Base-by-base conservation (phyloP, 2,888 invertebrate genomes). In the Diarsia mendica region DNA sequence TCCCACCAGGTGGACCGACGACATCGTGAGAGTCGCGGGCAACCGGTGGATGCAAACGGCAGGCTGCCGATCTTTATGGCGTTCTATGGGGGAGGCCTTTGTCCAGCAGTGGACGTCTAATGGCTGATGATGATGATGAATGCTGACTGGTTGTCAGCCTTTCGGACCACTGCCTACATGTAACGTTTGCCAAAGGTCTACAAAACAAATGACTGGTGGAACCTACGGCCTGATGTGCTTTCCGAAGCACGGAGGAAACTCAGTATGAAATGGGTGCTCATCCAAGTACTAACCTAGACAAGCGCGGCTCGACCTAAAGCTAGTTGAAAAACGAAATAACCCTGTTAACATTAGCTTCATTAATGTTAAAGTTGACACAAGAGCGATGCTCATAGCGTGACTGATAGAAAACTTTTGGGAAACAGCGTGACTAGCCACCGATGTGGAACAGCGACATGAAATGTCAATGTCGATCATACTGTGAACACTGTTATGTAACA, bases 401-500 rank as follows among this genome's bases (percentile, higher is more conserved):
- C 83, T 74, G 73, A 70, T 72, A 39, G 67, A 76, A 79, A 75
- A 73, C 73, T 79, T 85, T 83, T 78, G 70, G 82, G 72, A 66
- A 78, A 67, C 77, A 75, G 81, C 86, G 82, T 76, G 75, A 79
- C 75, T 79, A 83, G 69, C 63, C 77, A 68, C 67, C 75, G 75
- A 76, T 75, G 75, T 80, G 67, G 75, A 75, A 80, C 72, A 79
- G 81, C 89, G 76, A 84, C 89, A 89, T 84, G 87, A 90, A 91
- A 89, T 90, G 89, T 85, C 91, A 90, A 87, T 86, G 85, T 77
- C 82, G 67, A 72, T 66, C 44, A 66, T 20, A 53, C 46, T 49
- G 60, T 61, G 33, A 79, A 28, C 33, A 23, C 20, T 53, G 33
- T 77, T 71, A 53, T 71, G 48, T 61, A 48, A 67, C 58, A 23